These are phyloP conservation scores for Sparidentex hasta DNA, from an alignment of 2,797 vertebrate genomes.

Conservation along the genomic window DNA sequence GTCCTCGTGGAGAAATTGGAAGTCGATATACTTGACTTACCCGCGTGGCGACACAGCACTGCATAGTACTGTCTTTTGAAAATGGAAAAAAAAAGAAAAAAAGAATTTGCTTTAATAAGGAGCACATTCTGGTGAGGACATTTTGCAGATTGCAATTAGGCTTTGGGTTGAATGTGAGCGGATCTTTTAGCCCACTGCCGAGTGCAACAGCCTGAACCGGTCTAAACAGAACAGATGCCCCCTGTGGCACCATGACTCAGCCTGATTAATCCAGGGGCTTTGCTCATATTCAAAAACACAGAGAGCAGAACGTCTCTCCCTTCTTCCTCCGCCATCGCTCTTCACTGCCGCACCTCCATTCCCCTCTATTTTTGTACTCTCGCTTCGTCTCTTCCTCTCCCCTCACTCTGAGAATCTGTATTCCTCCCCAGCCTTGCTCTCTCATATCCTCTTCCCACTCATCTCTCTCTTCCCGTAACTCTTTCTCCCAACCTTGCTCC, in stretches of 20 bases:
- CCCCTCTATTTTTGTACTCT: constrained; percentile 32
- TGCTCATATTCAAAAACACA: constrained; percentile 58
- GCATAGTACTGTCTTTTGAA: neutral
- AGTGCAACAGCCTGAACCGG: constrained; percentile 47
- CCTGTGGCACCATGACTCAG: constrained; percentile 55
- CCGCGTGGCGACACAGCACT: neutral
- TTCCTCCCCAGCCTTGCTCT: constrained; percentile 8
- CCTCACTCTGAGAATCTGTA: constrained; percentile 19
- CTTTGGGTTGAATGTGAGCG: constrained; percentile 43
- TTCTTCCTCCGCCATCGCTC: constrained; percentile 15
- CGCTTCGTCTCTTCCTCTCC: constrained; percentile 14
- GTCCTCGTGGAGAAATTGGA: neutral
- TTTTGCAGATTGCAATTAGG: constrained; percentile 53
- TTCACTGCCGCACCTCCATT: constrained; percentile 10
- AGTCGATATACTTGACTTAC: neutral
- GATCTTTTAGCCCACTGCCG: constrained; percentile 43
- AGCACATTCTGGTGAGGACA: constrained; percentile 30
- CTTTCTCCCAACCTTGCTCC: constrained; percentile 8
- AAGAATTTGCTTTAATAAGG: constrained; percentile 9
- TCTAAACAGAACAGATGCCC: constrained; percentile 62
- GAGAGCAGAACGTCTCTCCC: constrained; percentile 20
- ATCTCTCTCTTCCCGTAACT: constrained; percentile 6
- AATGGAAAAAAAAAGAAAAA: neutral
- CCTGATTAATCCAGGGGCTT: constrained; percentile 66
- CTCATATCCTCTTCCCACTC: constrained; percentile 34